These are phyloP conservation scores for Cacoxenus indagator DNA, from an alignment of 2,888 invertebrate species.

Conservation along the genomic window DNA sequence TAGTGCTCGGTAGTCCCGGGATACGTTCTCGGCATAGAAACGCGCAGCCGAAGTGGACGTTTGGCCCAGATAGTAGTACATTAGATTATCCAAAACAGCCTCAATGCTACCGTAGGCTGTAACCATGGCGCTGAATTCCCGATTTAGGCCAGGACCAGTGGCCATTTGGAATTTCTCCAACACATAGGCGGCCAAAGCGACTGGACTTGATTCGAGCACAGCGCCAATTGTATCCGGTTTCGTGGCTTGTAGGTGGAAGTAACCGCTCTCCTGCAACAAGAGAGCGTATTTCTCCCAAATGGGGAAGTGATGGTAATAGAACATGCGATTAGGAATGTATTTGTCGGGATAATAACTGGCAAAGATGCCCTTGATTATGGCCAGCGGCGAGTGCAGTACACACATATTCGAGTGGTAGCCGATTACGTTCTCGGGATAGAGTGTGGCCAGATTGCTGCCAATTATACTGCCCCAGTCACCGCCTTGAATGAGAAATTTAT, in stretches of 20 bases:
- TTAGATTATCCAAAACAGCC: slow-evolving; percentile 78
- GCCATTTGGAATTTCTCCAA: slow-evolving; percentile 86
- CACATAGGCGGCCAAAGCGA: slow-evolving; percentile 89
- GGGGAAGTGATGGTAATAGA: slow-evolving; percentile 73
- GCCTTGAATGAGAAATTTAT: slow-evolving; percentile 79
- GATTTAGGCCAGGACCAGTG: slow-evolving; percentile 78
- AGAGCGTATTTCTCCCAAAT: slow-evolving; percentile 50
- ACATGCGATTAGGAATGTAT: slow-evolving; percentile 70
- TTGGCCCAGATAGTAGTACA: slow-evolving; percentile 83
- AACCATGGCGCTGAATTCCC: slow-evolving; percentile 59
- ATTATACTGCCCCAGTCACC: slow-evolving; percentile 88
- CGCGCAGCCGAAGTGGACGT: slow-evolving; percentile 80
- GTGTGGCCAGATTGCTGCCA: slow-evolving; percentile 74
- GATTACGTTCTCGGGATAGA: slow-evolving; percentile 76
- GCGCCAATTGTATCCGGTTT: slow-evolving; percentile 89
- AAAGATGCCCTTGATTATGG: slow-evolving; percentile 68
- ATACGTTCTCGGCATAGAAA: slow-evolving; percentile 77
- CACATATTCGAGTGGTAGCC: slow-evolving; percentile 79
- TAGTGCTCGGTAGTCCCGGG: slow-evolving; percentile 40
- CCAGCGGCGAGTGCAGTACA: slow-evolving; percentile 55
- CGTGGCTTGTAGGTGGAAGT: slow-evolving; percentile 85
- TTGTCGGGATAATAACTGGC: slow-evolving; percentile 72
- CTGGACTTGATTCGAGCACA: slow-evolving; percentile 73
- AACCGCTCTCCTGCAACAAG: slow-evolving; percentile 72
- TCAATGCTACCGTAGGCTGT: slow-evolving; percentile 72